Evolutionary conservation across 2,113 vertebrate species (phyloP).

Genomic region (Paradisaea rubra): DNA sequence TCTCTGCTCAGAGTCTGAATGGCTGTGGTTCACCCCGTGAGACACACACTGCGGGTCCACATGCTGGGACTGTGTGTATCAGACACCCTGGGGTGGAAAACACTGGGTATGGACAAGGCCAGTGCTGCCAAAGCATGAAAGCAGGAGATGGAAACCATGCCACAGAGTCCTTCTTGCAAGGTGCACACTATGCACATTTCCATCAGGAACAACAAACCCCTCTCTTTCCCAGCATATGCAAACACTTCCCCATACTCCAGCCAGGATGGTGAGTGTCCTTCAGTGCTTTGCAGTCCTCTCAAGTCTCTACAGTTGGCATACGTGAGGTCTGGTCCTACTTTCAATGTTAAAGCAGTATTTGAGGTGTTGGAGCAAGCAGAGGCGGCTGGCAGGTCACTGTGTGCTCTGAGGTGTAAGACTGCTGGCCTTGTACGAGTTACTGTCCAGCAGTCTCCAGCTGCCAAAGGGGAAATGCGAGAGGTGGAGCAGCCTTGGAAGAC

Average conservation of each 20-base stretch:
- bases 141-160: neutral
- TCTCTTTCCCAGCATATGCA: neutral
- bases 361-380: neutral
- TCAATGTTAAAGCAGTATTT: neutral
- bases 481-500: neutral
- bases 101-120: neutral
- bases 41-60: rapidly evolving
- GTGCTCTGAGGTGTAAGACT: neutral
- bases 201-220: neutral
- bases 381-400: rapidly evolving
- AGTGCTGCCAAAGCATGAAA: neutral
- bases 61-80: neutral
- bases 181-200: rapidly evolving
- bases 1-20: neutral
- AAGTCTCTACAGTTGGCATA: neutral
- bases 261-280: neutral
- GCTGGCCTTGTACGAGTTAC: neutral
- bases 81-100: rapidly evolving
- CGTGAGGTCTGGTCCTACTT: neutral
- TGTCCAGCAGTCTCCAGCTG: neutral
- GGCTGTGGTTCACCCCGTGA: neutral
- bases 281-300: neutral
- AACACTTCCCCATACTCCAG: neutral
- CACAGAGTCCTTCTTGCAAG: neutral
- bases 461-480: neutral